phyloP scores from a whole-genome alignment of 2,797 vertebrate genomes.

The Staurois parvus region DNA sequence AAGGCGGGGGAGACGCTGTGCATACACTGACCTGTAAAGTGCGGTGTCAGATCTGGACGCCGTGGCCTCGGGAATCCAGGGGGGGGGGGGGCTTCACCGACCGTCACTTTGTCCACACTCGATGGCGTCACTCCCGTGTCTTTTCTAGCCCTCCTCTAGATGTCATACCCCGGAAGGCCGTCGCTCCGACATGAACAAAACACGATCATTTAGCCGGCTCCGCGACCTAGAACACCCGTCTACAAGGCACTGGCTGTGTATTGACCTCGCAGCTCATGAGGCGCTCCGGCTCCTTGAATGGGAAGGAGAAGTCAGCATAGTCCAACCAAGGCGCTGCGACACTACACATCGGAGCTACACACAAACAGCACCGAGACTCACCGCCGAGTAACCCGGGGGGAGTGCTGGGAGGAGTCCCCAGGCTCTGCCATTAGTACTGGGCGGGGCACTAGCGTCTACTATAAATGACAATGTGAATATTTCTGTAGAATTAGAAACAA shows the following conservation, averaged over 20 bases:
- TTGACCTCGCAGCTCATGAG: not conserved
- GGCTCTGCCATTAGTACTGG: conserved; percentile 24
- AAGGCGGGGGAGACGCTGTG: too few species aligned
- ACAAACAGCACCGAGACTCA: not conserved
- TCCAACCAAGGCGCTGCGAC: not conserved
- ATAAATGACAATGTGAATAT: too few species aligned
- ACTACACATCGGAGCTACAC: too few species aligned
- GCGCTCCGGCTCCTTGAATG: conserved; percentile 16
- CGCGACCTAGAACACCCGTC: not conserved
- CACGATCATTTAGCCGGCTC: not conserved
- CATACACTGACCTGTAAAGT: too few species aligned
- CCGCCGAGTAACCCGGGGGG: not conserved
- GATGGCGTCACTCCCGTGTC: conserved; percentile 30
- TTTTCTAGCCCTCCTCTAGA: not conserved
- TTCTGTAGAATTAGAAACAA: too few species aligned
- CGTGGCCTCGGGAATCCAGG: not conserved
- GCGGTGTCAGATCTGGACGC: not conserved
- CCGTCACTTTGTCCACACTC: conserved; percentile 29
- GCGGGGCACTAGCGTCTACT: conserved; percentile 47
- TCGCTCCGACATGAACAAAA: not conserved
- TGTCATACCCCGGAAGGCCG: conserved; percentile 32
- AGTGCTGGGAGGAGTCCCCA: not conserved
- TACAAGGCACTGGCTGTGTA: not conserved
- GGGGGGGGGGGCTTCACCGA: not conserved
- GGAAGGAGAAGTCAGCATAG: conserved; percentile 57